A percentile compares a stretch with the other conserved stretches of the same genome.
phyloP scores from a whole-genome alignment of 2,888 invertebrate genomes.

The Caenorhabditis sp. region DNA sequence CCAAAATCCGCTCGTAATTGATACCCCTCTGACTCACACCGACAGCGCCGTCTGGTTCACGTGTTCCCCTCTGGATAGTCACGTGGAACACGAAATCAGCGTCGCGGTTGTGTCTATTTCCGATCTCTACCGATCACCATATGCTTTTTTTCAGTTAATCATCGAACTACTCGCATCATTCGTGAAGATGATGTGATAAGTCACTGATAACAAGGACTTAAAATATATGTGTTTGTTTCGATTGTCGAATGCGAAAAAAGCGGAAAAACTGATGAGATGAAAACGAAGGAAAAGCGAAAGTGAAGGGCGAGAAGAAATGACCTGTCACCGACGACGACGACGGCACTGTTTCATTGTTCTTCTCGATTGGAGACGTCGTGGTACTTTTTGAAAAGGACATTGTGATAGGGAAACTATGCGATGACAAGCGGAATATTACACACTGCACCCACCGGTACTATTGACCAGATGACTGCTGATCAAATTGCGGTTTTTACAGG shows the following conservation, averaged over 20 bases:
- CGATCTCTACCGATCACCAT: background rate
- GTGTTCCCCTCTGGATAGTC: constrained; percentile 42
- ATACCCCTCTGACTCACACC: too few relatives aligned
- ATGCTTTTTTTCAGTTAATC: background rate
- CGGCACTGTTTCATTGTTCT: constrained; percentile 1
- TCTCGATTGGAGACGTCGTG: too few relatives aligned
- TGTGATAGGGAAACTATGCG: background rate
- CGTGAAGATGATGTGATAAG: background rate
- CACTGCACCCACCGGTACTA: background rate
- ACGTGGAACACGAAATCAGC: constrained; percentile 2
- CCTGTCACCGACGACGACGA: background rate
- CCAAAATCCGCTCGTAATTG: too few relatives aligned
- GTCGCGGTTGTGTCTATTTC: background rate
- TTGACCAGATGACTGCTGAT: too few relatives aligned
- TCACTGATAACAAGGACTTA: background rate
- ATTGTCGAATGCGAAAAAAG: background rate
- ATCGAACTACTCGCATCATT: background rate
- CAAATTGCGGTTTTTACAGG: too few relatives aligned
- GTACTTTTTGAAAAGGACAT: constrained; percentile 1
- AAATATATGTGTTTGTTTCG: background rate
- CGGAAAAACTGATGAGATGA: background rate
- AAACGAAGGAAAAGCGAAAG: background rate
- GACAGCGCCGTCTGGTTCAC: constrained; percentile 16
- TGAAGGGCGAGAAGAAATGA: too few relatives aligned
- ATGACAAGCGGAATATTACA: background rate